Evolutionary conservation across 1,140 invertebrate species (phyloP).

Genomic region (Leptestheria dahalacensis): DNA sequence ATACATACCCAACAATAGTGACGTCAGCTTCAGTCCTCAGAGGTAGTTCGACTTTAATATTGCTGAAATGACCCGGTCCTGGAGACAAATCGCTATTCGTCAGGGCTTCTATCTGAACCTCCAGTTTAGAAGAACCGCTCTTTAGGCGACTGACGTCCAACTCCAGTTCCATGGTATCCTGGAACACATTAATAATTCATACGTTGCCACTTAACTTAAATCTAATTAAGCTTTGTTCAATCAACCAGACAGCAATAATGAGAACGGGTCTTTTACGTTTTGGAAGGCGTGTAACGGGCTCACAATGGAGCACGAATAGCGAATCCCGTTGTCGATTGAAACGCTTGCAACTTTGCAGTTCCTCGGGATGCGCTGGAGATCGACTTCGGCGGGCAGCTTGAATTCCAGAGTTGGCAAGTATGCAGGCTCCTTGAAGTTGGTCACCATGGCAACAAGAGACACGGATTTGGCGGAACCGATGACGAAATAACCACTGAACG

Average conservation of each 20-base stretch:
- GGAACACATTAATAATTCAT: neutral
- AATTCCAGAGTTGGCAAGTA: conserved; percentile 17
- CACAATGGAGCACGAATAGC: neutral
- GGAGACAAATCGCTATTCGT: neutral
- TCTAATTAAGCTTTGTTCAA: no score
- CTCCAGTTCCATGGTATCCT: neutral
- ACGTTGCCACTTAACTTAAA: neutral
- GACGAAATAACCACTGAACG: conserved; percentile 3
- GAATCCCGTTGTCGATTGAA: neutral
- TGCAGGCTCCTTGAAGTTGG: conserved; percentile 19
- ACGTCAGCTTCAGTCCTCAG: conserved; percentile 1
- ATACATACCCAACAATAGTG: conserved; percentile 3
- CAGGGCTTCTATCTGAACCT: neutral
- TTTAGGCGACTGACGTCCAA: neutral
- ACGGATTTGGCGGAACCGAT: conserved; percentile 17
- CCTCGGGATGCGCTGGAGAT: conserved; percentile 14
- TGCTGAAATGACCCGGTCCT: neutral
- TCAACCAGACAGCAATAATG: no score
- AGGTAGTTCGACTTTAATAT: neutral
- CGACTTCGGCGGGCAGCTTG: conserved; percentile 11
- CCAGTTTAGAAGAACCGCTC: neutral
- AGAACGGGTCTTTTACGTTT: neutral
- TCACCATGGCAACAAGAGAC: conserved; percentile 14
- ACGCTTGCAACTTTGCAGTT: neutral
- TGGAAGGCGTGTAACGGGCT: neutral